Base-by-base conservation (phyloP, 1,140 invertebrate species). In the Helicoverpa zea region DNA sequence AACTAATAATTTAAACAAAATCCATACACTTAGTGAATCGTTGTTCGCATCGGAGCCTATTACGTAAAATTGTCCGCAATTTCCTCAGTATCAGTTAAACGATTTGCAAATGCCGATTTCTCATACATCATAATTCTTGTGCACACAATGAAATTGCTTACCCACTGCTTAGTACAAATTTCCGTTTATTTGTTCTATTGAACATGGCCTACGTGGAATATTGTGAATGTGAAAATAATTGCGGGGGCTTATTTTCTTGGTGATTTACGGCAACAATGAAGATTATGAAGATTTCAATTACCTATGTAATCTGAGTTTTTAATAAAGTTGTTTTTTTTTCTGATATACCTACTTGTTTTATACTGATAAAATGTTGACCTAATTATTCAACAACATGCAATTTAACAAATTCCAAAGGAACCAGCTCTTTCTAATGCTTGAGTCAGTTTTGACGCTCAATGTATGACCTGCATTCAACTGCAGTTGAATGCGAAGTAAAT, bases 101-200 rank as follows among this genome's bases (percentile, higher is more conserved):
- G 93, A 89, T 93, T 93, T 86, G 89, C 92, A 90, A 93, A 94
- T 91, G 91, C 87, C 87, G 86, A 92, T 93, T 93, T 91, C 91
- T 86, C 89, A 93, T 92, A 92, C 92, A 87, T 94, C 92, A 94
- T 94, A 92, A 94, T 94, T 93, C 93, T 89, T 93, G 75, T 81
- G 88, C 87, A 93, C 88, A 94, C 92, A 94, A 94, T 92, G 88
- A 92, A 94, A 94, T 92, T 92, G 92, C 90, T 35, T 86, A 89
- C 83, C 88, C 85, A 86, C 84, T 91, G 86, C 91, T 92, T 92
- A 91, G 89, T 89, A 80, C 70, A 51, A 66, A 86, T 91, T 90
- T 87, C 81, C 87, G 79, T 77, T 59, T 90, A 85, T 90, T 90
- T 90, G 88, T 79, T 81, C 82, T 61, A 72, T 76, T 81, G 58